These are phyloP conservation scores for Drosophila lacicola DNA, from an alignment of 2,888 invertebrate species.

Conservation along the genomic window DNA sequence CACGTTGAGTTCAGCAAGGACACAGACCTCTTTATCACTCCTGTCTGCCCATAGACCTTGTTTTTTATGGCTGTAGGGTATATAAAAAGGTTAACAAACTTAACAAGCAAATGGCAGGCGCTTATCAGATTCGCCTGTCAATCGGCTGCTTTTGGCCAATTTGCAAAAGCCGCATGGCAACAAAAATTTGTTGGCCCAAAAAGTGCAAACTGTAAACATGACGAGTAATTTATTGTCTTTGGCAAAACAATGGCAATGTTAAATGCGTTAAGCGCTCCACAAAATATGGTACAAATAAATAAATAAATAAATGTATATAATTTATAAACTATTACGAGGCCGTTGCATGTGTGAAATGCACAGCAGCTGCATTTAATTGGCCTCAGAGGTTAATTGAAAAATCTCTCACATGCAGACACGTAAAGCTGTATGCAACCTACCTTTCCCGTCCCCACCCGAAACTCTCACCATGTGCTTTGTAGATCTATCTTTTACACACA, in stretches of 20 bases:
- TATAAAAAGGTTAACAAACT: slow-evolving; percentile 20
- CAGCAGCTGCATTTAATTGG: slow-evolving; percentile 50
- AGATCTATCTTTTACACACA: slow-evolving; percentile 9
- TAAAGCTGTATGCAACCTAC: slow-evolving; percentile 4
- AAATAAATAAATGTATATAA: slow-evolving; percentile 18
- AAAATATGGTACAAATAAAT: slow-evolving; percentile 35
- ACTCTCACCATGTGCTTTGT: slow-evolving; percentile 1
- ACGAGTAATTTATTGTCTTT: slow-evolving; percentile 35
- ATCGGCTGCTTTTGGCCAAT: slow-evolving; percentile 35
- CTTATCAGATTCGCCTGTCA: slow-evolving; percentile 47
- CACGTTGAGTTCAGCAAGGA: background rate
- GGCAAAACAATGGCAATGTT: slow-evolving; percentile 29
- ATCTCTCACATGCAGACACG: slow-evolving; percentile 49
- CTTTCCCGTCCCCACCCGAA: background rate
- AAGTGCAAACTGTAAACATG: slow-evolving; percentile 28
- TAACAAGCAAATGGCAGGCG: background rate
- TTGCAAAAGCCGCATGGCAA: slow-evolving; percentile 40
- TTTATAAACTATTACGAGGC: slow-evolving; percentile 36
- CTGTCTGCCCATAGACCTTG: background rate
- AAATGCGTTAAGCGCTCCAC: slow-evolving; percentile 29
- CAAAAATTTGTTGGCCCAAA: slow-evolving; percentile 31
- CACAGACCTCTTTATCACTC: background rate
- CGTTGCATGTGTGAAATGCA: slow-evolving; percentile 16
- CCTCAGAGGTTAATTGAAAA: slow-evolving; percentile 72
- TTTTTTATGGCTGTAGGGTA: background rate